Percentiles rank a stretch among this genome's conserved stretches.
Evolutionary conservation across 2,888 invertebrate species (phyloP).

Genomic region (Lasioglossum malachurum): DNA sequence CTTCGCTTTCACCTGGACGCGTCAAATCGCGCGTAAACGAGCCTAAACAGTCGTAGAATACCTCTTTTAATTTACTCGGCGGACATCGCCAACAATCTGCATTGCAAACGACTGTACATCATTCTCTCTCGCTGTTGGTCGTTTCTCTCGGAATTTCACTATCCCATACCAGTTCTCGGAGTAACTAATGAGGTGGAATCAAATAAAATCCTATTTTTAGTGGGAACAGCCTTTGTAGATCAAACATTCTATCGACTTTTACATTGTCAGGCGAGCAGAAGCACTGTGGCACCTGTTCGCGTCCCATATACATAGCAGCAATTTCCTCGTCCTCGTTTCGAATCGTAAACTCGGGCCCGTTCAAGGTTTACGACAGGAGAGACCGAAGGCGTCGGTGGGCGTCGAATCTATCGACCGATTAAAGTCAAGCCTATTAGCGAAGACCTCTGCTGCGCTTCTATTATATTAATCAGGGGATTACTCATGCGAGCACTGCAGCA

Average conservation of each 20-base stretch:
- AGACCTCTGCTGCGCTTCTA: neutral
- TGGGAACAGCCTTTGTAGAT: no score
- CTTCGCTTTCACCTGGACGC: conserved; percentile 47
- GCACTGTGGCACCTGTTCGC: neutral
- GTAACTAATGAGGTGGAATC: neutral
- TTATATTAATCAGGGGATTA: conserved; percentile 18
- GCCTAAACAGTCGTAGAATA: neutral
- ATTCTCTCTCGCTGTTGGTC: neutral
- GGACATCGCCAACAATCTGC: neutral
- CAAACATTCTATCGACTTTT: no score
- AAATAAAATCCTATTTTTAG: no score
- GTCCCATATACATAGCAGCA: neutral
- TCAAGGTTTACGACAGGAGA: conserved; percentile 9
- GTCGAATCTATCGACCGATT: conserved; percentile 18
- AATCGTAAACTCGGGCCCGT: conserved; percentile 34
- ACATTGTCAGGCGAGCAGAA: neutral
- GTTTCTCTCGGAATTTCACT: neutral
- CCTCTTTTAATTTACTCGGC: neutral
- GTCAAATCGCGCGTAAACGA: conserved; percentile 4
- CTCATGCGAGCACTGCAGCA: neutral
- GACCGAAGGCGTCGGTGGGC: conserved; percentile 53
- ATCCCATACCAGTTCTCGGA: neutral
- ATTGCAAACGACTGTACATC: neutral
- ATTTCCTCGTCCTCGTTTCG: conserved; percentile 53
- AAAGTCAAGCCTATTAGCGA: conserved; percentile 18